Percentiles rank a stretch among this genome's conserved stretches.
phyloP scores from a whole-genome alignment of 2,797 vertebrate species.

The Gambelia wislizenii region DNA sequence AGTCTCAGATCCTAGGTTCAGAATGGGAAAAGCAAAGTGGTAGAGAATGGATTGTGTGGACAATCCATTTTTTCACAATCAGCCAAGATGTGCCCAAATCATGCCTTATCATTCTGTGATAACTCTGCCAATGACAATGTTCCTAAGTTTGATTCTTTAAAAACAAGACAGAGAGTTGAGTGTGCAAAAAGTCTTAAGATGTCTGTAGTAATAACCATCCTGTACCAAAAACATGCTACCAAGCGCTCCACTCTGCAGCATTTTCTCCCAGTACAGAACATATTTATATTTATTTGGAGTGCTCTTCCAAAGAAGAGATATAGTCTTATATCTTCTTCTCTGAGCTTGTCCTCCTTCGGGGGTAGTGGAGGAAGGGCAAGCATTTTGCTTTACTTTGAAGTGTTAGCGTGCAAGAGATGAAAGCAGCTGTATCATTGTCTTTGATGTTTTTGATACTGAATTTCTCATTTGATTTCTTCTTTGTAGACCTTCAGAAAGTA shows the following conservation, averaged over 20 bases:
- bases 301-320: slow-evolving; percentile 62
- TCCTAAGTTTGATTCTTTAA: slow-evolving; percentile 20
- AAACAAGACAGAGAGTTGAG: not conserved
- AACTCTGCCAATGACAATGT: not conserved
- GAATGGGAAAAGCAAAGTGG: not conserved
- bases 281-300: slow-evolving; percentile 46
- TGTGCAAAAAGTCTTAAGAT: not conserved
- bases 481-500: slow-evolving; percentile 71
- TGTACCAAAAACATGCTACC: not conserved
- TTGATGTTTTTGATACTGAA: slow-evolving; percentile 83
- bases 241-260: not conserved
- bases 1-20: not conserved
- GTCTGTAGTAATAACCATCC: not conserved
- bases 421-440: slow-evolving; percentile 81
- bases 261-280: slow-evolving; percentile 36
- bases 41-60: not conserved
- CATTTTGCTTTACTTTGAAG: slow-evolving; percentile 81
- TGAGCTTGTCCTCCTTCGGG: slow-evolving; percentile 70
- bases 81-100: not conserved
- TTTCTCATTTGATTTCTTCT: slow-evolving; percentile 79
- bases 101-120: not conserved
- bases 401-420: slow-evolving; percentile 79
- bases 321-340: slow-evolving; percentile 64
- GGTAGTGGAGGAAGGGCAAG: slow-evolving; percentile 71
- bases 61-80: not conserved